phyloP scores from a whole-genome alignment of 2,797 vertebrate species.

The Cheirogaleus major region DNA sequence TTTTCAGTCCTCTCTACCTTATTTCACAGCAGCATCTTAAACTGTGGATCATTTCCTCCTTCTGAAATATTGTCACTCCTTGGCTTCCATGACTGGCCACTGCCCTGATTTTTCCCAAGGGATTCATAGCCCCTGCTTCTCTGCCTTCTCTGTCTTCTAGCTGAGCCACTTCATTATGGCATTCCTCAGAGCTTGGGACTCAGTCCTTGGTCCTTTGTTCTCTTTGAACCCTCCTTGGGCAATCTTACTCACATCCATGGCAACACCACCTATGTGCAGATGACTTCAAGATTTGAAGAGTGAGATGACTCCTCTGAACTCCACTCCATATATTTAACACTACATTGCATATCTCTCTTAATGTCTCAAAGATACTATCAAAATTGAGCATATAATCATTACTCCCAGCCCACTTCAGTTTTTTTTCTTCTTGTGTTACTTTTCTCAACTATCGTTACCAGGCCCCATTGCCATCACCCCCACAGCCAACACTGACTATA shows the following conservation, averaged over 20 bases:
- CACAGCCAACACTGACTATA: no score
- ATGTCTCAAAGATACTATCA: neutral
- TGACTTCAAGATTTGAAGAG: neutral
- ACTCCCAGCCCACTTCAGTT: neutral
- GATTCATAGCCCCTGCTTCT: neutral
- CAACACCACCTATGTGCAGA: neutral
- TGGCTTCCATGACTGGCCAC: neutral
- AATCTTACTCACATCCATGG: neutral
- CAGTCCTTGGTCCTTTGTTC: no score
- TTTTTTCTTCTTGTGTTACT: neutral
- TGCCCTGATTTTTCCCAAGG: neutral
- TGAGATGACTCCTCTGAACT: no score
- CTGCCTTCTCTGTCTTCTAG: neutral
- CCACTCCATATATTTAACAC: neutral
- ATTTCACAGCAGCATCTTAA: neutral
- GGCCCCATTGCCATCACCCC: accelerated
- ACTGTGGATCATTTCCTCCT: neutral
- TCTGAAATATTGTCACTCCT: neutral
- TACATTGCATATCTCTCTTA: neutral
- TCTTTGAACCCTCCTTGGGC: neutral
- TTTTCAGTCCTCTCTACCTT: neutral
- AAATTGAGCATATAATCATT: neutral
- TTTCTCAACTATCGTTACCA: neutral
- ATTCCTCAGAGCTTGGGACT: neutral
- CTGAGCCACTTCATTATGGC: neutral